These are phyloP conservation scores for Callopanchax toddi DNA, from an alignment of 2,113 vertebrate genomes.

Conservation along the genomic window DNA sequence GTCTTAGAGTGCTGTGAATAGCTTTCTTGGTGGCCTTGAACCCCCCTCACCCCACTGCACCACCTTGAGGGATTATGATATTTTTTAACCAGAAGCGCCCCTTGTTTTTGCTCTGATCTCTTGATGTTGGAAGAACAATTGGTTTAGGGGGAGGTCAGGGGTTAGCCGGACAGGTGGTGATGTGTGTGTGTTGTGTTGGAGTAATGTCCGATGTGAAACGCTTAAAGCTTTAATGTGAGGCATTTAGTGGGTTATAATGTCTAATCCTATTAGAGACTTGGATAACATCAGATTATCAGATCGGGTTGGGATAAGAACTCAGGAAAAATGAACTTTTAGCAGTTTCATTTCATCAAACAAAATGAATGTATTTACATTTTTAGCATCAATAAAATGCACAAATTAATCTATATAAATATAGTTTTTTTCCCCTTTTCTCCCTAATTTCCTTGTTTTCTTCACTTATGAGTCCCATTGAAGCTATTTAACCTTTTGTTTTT, in stretches of 20 bases:
- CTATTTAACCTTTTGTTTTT: neutral
- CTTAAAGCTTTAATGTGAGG: constrained; percentile 53
- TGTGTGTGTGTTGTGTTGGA: constrained; percentile 37
- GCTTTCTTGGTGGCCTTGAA: constrained; percentile 75
- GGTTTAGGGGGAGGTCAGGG: constrained; percentile 33
- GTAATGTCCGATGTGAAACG: constrained; percentile 37
- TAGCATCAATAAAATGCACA: too few relatives aligned
- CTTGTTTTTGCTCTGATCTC: constrained; percentile 54
- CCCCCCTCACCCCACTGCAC: constrained; percentile 28
- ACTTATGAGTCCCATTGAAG: too few relatives aligned
- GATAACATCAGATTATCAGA: constrained; percentile 58
- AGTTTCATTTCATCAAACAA: neutral
- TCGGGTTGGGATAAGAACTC: constrained; percentile 26
- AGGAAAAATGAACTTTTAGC: constrained; percentile 12
- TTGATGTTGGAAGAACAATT: constrained; percentile 41
- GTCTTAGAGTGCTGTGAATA: constrained; percentile 64
- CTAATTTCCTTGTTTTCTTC: neutral
- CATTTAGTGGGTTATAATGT: constrained; percentile 49
- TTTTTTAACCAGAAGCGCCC: constrained; percentile 56
- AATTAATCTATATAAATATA: too few relatives aligned
- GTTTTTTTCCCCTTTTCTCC: fast-evolving
- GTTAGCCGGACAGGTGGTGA: constrained; percentile 29
- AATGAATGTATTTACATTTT: neutral
- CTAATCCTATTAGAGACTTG: constrained; percentile 75
- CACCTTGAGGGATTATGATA: constrained; percentile 71